These are phyloP conservation scores for Panopea generosa DNA, from an alignment of 2,888 invertebrate genomes.

Conservation along the genomic window DNA sequence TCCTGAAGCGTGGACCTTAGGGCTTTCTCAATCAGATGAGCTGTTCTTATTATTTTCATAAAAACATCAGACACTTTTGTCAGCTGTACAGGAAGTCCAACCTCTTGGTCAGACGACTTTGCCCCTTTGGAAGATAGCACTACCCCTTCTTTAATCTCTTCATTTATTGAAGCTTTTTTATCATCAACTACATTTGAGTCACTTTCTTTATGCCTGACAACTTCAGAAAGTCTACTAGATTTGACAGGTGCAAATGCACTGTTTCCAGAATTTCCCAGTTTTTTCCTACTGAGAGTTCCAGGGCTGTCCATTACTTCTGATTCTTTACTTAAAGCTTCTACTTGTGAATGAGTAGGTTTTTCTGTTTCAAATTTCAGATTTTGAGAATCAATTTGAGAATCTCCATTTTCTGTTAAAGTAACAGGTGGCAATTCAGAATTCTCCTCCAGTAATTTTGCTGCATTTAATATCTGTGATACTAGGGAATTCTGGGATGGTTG, in stretches of 20 bases:
- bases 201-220: not conserved
- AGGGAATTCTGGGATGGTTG: constrained; percentile 35
- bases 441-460: constrained; percentile 28
- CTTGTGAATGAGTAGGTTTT: constrained; percentile 3
- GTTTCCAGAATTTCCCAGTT: constrained; percentile 51
- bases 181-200: not conserved
- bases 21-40: constrained; percentile 68
- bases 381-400: too few species aligned
- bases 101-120: not conserved
- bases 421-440: not conserved
- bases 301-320: constrained; percentile 40
- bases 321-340: constrained; percentile 5
- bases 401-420: too few species aligned
- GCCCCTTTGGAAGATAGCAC: too few species aligned
- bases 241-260: constrained; percentile 68
- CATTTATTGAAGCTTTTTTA: not conserved
- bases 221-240: not conserved
- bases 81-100: constrained; percentile 45
- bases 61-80: constrained; percentile 54
- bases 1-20: constrained; percentile 69
- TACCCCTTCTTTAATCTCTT: constrained; percentile 8
- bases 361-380: not conserved
- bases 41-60: constrained; percentile 55
- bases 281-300: constrained; percentile 44
- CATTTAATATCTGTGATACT: constrained; percentile 50